Evolutionary conservation across 2,888 invertebrate species (phyloP).

Genomic region (Toxonevra muliebris): DNA sequence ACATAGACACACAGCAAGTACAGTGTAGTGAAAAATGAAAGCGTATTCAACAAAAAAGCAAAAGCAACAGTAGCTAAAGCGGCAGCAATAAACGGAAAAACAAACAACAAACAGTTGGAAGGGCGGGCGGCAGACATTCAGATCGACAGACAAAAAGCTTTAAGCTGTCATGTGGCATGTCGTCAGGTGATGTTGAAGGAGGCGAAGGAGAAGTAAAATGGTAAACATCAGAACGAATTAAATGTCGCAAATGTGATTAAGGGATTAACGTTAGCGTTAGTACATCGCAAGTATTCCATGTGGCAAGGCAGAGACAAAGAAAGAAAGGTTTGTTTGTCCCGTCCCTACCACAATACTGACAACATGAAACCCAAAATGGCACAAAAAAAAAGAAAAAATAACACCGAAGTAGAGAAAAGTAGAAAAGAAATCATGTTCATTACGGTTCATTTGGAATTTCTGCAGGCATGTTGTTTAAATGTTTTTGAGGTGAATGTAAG

Average conservation of each 20-base stretch:
- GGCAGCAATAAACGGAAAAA: no score
- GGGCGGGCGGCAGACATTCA: no score
- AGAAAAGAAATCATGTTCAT: conserved; percentile 30
- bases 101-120: no score
- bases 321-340: not conserved
- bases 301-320: not conserved
- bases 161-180: not conserved
- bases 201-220: conserved; percentile 26
- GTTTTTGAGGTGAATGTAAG: not conserved
- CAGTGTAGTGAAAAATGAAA: no score
- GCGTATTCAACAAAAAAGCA: no score
- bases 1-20: not conserved
- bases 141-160: no score
- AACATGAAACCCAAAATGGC: no score
- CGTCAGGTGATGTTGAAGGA: not conserved
- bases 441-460: conserved; percentile 42
- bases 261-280: conserved; percentile 51
- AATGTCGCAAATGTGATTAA: conserved; percentile 51
- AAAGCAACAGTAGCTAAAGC: no score
- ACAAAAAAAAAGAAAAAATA: conserved; percentile 24
- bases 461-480: not conserved
- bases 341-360: no score
- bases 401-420: no score
- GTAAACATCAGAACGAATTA: conserved; percentile 45
- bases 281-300: not conserved